Percentiles rank a stretch among this genome's conserved stretches.
Conservation (phyloP, 2,797 vertebrate genomes). For the Antrozous pallidus region DNA sequence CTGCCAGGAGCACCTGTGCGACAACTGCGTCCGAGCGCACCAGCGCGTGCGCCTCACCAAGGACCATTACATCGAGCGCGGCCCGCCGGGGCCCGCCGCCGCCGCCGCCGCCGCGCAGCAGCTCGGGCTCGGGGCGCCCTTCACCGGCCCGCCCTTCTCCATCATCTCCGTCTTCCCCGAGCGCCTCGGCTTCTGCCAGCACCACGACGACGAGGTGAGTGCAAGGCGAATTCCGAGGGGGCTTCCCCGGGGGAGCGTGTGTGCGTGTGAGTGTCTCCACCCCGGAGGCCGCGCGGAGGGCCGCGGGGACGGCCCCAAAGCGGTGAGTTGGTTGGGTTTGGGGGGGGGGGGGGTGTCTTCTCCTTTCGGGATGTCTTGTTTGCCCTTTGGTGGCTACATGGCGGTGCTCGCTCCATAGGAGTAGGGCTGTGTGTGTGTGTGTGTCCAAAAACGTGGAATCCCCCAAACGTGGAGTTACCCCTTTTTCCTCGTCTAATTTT, state of each 20-base stretch:
- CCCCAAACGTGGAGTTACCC: too few species aligned
- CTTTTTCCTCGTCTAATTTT: not conserved
- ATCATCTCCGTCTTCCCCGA: slow-evolving; percentile 91
- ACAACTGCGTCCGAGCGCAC: slow-evolving; percentile 94
- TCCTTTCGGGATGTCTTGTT: too few species aligned
- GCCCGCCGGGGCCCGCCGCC: slow-evolving; percentile 80
- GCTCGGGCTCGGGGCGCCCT: slow-evolving; percentile 63
- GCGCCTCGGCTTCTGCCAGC: slow-evolving; percentile 91
- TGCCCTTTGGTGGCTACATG: not conserved
- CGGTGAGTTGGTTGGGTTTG: too few species aligned
- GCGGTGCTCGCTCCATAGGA: not conserved
- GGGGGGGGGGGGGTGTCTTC: accelerated
- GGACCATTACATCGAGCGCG: slow-evolving; percentile 94
- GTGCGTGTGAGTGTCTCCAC: not conserved
- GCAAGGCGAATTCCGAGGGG: not conserved
- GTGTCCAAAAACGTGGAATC: not conserved
- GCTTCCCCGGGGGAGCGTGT: too few species aligned
- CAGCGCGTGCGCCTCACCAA: slow-evolving; percentile 94
- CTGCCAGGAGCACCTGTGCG: slow-evolving; percentile 95
- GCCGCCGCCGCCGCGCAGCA: slow-evolving; percentile 65
- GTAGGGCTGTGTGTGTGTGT: not conserved
- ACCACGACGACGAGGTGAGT: slow-evolving; percentile 92
- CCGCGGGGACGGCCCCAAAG: accelerated
- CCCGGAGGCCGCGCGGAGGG: not conserved
- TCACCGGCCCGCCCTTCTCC: slow-evolving; percentile 86